Base-by-base conservation (phyloP, 1,140 invertebrate genomes). In the Nasonia giraulti region DNA sequence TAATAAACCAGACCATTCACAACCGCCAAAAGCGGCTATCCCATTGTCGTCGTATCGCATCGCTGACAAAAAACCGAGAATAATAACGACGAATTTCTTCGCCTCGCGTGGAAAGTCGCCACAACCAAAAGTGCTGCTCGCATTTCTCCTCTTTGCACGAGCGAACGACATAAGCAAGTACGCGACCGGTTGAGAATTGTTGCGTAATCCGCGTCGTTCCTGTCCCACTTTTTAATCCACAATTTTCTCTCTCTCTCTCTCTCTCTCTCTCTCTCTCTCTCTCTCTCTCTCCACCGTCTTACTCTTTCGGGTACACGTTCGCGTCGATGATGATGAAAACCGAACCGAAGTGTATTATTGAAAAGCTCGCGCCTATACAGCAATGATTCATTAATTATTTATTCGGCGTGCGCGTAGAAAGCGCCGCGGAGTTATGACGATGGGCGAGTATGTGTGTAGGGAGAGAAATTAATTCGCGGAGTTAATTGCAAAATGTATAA, bases 181-280 rank as follows among this genome's bases (percentile, higher is more conserved):
- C 62, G 62, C 47, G 81, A 77, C 62, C 74, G 37, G 74, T 66
- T 66, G n/a, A 17, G n/a, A 17, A 68, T 47, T 17, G 4, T 83
- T 71, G 62, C 27, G 50, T 55, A 83, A 83, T 83, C 4, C 37
- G 5, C 74, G 23, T 66, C 50, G 2, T 55, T 17, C 2, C 27
- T 78, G 40, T 83, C 37, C 66, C 31, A 83, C 82, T 83, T 78
- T 78, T 83, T 78, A 83, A 83, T 71, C 47, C 78, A 23, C 23
- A 69, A 75, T 69, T 69, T 71, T 69, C 17, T 37, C 20, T 78
- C 33, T 37, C 5, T 37, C 33, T n/a, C n/a, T n/a, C n/a, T n/a
- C n/a, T n/a, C n/a, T n/a, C n/a, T n/a, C n/a, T n/a, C n/a, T n/a
- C n/a, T n/a, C n/a, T n/a, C n/a, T n/a, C n/a, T n/a, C n/a, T n/a